phyloP scores from a whole-genome alignment of 2,888 invertebrate species.

The Stramonita haemastoma region DNA sequence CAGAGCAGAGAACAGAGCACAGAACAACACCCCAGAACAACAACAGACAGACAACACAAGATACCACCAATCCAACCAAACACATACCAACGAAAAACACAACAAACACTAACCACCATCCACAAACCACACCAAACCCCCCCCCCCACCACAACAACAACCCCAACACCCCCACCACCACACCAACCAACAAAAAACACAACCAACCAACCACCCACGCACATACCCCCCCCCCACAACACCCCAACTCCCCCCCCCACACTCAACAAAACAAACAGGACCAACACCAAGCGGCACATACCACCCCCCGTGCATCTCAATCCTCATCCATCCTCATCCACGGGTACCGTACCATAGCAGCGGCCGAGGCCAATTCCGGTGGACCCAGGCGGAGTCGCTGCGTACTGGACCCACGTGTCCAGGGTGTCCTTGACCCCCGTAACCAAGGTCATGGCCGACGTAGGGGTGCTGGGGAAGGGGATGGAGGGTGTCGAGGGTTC shows the following conservation, averaged over 20 bases:
- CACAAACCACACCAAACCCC: too few relatives aligned
- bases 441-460: neutral
- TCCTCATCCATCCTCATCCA: neutral
- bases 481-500: slow-evolving; percentile 28
- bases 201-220: too few relatives aligned
- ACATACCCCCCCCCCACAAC: too few relatives aligned
- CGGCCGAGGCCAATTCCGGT: slow-evolving; percentile 50
- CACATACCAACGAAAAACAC: too few relatives aligned
- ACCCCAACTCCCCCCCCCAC: neutral
- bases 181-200: too few relatives aligned
- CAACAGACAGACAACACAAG: too few relatives aligned
- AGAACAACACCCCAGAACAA: too few relatives aligned
- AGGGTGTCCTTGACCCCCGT: slow-evolving; percentile 27
- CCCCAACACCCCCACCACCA: too few relatives aligned
- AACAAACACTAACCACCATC: too few relatives aligned
- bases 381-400: slow-evolving; percentile 69
- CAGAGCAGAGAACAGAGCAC: too few relatives aligned
- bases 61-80: too few relatives aligned
- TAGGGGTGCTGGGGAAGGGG: slow-evolving; percentile 55
- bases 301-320: neutral
- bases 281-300: neutral
- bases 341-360: slow-evolving; percentile 1
- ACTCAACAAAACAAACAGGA: neutral
- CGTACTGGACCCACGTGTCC: slow-evolving; percentile 46
- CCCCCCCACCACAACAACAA: too few relatives aligned